Percentiles rank a stretch among this genome's conserved stretches.
Evolutionary conservation across 2,113 vertebrate genomes (phyloP).

Genomic region (Aix galericulata): DNA sequence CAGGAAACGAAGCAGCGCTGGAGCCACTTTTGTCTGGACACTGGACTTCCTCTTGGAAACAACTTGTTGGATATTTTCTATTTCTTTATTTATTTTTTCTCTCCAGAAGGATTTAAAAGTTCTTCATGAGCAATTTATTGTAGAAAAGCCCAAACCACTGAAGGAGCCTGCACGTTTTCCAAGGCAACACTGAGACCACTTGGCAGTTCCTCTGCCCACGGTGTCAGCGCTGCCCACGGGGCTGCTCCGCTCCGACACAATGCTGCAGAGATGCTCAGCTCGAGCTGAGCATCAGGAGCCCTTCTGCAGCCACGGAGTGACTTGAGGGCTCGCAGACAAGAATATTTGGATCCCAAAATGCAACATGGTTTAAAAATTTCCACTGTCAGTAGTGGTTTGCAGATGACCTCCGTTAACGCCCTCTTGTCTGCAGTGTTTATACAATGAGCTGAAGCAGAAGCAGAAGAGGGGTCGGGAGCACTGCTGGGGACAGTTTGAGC

Average conservation of each 20-base stretch:
- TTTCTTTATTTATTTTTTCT: neutral
- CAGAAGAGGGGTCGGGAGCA: neutral
- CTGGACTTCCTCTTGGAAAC: neutral
- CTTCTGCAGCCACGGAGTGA: neutral
- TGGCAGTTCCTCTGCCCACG: rapidly evolving
- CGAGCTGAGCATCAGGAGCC: neutral
- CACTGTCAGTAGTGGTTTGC: neutral
- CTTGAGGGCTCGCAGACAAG: neutral
- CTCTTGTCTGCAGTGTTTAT: neutral
- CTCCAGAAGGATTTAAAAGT: neutral
- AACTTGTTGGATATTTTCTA: neutral
- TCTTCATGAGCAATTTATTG: neutral
- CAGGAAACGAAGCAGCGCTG: neutral
- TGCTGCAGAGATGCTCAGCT: neutral
- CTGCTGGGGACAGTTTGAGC: neutral
- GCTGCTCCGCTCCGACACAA: rapidly evolving
- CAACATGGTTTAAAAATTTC: neutral
- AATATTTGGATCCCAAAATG: neutral
- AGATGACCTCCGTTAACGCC: neutral
- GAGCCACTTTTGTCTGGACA: neutral
- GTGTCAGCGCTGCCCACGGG: rapidly evolving
- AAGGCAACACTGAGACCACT: neutral
- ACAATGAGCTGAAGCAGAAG: rapidly evolving
- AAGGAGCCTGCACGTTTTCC: neutral
- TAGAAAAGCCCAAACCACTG: neutral